Percentiles rank a stretch among this genome's conserved stretches.
These are phyloP conservation scores for Pseudachorutes palmiensis DNA, from an alignment of 1,140 invertebrate genomes.

Conservation along the genomic window DNA sequence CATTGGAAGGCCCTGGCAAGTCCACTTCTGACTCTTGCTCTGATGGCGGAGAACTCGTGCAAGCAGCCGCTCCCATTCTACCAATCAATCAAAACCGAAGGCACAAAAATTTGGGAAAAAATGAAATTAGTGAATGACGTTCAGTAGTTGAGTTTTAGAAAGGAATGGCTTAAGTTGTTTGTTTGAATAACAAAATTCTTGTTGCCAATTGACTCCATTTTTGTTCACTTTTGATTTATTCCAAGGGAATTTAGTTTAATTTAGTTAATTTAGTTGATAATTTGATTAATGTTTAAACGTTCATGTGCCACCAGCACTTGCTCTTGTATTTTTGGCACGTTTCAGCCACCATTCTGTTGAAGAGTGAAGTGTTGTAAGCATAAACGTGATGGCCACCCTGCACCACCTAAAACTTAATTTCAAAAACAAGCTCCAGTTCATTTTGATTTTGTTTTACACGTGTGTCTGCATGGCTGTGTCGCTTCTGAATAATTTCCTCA, in stretches of 20 bases:
- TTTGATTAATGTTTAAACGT: not conserved
- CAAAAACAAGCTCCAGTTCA: too few species aligned
- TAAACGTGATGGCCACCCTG: slow-evolving; percentile 92
- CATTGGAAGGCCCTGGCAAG: not conserved
- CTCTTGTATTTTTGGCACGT: slow-evolving; percentile 34
- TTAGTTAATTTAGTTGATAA: not conserved
- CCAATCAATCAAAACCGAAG: too few species aligned
- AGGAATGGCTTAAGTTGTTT: not conserved
- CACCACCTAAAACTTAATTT: slow-evolving; percentile 70
- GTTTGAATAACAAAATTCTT: not conserved
- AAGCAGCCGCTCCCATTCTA: not conserved
- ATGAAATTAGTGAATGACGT: not conserved
- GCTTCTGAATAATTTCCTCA: slow-evolving; percentile 62
- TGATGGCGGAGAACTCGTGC: not conserved
- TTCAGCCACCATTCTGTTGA: slow-evolving; percentile 72
- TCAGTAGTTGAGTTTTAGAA: not conserved
- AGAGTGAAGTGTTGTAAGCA: slow-evolving; percentile 76
- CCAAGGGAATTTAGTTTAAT: not conserved
- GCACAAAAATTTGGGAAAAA: not conserved
- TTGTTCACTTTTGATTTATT: not conserved
- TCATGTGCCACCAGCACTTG: not conserved
- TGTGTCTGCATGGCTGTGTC: slow-evolving; percentile 68
- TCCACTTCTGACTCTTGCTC: not conserved
- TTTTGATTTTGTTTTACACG: slow-evolving; percentile 57
- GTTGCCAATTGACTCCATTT: too few species aligned